Conservation (phyloP, 2,113 vertebrate genomes). For the Grammomys dolichurus region DNA sequence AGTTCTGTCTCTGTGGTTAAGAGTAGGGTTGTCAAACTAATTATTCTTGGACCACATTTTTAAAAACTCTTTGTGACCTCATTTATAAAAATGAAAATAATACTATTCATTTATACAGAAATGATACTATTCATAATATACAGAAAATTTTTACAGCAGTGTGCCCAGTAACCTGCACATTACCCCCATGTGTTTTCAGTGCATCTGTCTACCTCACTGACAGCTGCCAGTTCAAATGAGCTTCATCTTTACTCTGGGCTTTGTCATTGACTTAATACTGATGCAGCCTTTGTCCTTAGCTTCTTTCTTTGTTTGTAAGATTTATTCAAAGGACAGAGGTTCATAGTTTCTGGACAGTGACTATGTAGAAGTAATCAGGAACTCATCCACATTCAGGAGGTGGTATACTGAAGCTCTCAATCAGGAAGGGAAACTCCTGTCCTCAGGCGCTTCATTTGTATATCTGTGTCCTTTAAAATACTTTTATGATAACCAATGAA, state of each 20-base stretch:
- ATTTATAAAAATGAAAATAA: background rate
- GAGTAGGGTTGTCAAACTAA: background rate
- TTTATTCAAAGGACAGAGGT: no score
- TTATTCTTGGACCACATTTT: background rate
- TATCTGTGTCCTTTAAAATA: no score
- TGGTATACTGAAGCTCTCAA: no score
- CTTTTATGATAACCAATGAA: no score
- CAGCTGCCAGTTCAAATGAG: background rate
- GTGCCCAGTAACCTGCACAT: background rate
- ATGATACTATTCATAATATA: background rate
- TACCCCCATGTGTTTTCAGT: background rate
- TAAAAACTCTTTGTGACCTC: background rate
- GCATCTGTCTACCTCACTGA: background rate
- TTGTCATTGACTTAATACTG: background rate
- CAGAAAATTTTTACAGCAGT: slow-evolving; percentile 3
- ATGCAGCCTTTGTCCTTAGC: background rate
- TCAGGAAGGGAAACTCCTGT: no score
- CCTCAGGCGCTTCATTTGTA: no score
- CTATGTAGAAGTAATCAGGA: no score
- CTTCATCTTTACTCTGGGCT: background rate
- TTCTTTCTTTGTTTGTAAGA: background rate
- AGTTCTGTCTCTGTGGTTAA: background rate
- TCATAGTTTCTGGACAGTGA: no score
- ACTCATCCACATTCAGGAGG: no score
- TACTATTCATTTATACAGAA: background rate